These are phyloP conservation scores for Neelides folsomi DNA, from an alignment of 2,888 invertebrate species.

Conservation along the genomic window DNA sequence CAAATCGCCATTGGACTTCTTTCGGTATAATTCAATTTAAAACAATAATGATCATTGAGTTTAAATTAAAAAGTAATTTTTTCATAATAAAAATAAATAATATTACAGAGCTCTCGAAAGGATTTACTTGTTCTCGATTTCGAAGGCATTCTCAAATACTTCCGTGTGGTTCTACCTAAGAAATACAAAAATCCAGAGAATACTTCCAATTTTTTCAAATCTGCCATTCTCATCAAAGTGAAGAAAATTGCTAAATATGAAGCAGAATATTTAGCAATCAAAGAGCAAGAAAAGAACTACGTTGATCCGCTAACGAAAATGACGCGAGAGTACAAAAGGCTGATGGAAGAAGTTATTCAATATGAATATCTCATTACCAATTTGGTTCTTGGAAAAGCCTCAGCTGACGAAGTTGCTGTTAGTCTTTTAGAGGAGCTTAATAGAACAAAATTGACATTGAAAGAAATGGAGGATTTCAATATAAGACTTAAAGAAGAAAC, in stretches of 20 bases:
- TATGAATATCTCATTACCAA: slow-evolving; percentile 46
- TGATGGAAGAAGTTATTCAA: slow-evolving; percentile 43
- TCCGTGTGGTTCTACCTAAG: slow-evolving; percentile 91
- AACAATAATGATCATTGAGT: too few species aligned
- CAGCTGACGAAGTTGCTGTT: slow-evolving; percentile 15
- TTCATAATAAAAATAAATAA: not conserved
- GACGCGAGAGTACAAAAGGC: slow-evolving; percentile 40
- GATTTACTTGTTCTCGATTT: slow-evolving; percentile 88
- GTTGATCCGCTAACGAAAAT: slow-evolving; percentile 35
- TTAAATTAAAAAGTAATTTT: not conserved
- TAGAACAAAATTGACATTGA: slow-evolving; percentile 44
- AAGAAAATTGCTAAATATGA: slow-evolving; percentile 91
- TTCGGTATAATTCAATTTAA: slow-evolving; percentile 57
- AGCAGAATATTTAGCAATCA: slow-evolving; percentile 66
- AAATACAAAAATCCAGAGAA: slow-evolving; percentile 84
- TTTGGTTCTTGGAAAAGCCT: slow-evolving; percentile 38
- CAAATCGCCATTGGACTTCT: slow-evolving; percentile 89
- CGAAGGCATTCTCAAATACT: slow-evolving; percentile 94
- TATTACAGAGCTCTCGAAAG: slow-evolving; percentile 57
- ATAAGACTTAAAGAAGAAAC: slow-evolving; percentile 53
- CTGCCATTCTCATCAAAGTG: slow-evolving; percentile 80
- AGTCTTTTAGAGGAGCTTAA: slow-evolving; percentile 42
- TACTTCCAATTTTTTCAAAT: slow-evolving; percentile 73
- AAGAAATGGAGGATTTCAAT: slow-evolving; percentile 60
- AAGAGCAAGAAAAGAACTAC: slow-evolving; percentile 39